Percentiles rank a stretch among this genome's conserved stretches.
These are phyloP conservation scores for Diarsia brunnea DNA, from an alignment of 2,888 invertebrate species.

Conservation along the genomic window DNA sequence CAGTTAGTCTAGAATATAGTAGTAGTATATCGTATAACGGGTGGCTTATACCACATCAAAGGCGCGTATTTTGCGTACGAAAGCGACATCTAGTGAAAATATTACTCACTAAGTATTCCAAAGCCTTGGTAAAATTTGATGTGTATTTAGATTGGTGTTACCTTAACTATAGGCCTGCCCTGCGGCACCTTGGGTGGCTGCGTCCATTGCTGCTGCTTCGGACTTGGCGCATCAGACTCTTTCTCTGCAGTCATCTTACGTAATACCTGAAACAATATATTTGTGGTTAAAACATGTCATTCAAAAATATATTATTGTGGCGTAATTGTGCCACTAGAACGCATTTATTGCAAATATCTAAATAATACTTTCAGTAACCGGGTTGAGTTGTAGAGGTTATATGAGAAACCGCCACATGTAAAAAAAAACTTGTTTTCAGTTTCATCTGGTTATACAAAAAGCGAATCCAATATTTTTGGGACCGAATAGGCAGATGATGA, in stretches of 20 bases:
- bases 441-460: not conserved
- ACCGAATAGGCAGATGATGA: not conserved
- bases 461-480: not conserved
- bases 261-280: constrained; percentile 89
- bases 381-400: not conserved
- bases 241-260: constrained; percentile 98
- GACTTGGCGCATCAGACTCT: constrained; percentile 91
- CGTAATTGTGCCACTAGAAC: not conserved
- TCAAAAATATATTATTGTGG: not conserved
- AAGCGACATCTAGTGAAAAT: not conserved
- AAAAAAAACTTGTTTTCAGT: not conserved
- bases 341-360: not conserved
- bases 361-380: not conserved
- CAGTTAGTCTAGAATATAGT: not conserved
- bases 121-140: not conserved
- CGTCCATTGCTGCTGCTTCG: constrained; percentile 83
- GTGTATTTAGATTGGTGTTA: constrained; percentile 52
- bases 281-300: not conserved
- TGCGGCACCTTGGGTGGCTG: constrained; percentile 86
- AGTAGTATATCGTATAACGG: too few species aligned
- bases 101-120: not conserved
- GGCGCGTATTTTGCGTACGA: not conserved
- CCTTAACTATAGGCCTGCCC: constrained; percentile 90
- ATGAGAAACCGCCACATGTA: not conserved
- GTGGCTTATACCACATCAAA: too few species aligned